Percentiles rank a stretch among this genome's conserved stretches.
Conservation (phyloP, 2,888 invertebrate species). For the Laothoe populi region DNA sequence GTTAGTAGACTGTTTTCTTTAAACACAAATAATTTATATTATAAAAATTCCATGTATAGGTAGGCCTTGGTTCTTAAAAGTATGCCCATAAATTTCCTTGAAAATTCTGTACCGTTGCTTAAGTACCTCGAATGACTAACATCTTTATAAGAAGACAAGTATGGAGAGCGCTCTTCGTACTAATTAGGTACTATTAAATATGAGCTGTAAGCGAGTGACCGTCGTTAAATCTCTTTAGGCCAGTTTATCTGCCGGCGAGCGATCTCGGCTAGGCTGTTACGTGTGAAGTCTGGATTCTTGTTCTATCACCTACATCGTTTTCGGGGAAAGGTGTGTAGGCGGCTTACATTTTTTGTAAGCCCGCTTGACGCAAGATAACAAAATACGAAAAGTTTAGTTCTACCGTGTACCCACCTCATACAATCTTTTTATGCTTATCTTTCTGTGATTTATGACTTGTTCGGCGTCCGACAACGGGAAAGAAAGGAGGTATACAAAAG, state of each 20-base stretch:
- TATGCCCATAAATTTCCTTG: background rate
- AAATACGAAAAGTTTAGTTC: constrained; percentile 83
- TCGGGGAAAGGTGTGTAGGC: constrained; percentile 73
- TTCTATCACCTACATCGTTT: constrained; percentile 44
- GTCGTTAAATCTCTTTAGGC: background rate
- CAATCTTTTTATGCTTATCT: constrained; percentile 85
- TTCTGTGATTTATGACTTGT: constrained; percentile 83
- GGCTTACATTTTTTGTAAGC: constrained; percentile 63
- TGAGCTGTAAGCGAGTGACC: constrained; percentile 2
- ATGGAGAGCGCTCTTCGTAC: background rate
- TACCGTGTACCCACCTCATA: constrained; percentile 82
- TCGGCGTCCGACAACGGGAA: constrained; percentile 83
- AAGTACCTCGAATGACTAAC: background rate
- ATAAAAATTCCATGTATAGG: background rate
- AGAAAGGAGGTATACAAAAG: constrained; percentile 84
- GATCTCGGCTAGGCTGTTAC: constrained; percentile 27
- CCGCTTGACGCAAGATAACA: constrained; percentile 77
- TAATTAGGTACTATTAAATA: constrained; percentile 20
- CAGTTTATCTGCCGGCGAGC: constrained; percentile 17
- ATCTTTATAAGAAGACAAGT: background rate
- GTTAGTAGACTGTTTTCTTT: too few relatives aligned
- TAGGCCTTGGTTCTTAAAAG: background rate
- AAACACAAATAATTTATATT: background rate
- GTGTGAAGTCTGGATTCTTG: constrained; percentile 28
- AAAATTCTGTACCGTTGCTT: background rate